Base-by-base conservation (phyloP, 2,888 invertebrate genomes). In the Steinernema scapterisci region DNA sequence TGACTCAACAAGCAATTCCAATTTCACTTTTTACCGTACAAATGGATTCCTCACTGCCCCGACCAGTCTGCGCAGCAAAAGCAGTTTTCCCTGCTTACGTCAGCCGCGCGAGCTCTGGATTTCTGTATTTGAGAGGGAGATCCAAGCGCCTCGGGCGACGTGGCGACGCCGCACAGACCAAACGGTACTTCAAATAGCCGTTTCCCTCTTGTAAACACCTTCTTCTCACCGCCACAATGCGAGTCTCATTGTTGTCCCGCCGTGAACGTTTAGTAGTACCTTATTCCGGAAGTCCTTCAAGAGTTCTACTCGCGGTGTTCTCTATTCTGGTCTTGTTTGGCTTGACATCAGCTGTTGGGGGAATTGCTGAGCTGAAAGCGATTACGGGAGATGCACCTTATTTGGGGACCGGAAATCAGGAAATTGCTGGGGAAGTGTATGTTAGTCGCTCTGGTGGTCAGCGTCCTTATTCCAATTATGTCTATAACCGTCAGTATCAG, bases 361-460 rank as follows among this genome's bases (percentile, higher is more conserved):
- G 80, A 6, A 73, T 80, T 11, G 78, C 82, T 19, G 81, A 80
- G 48, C n/a, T 80, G 45, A 80, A 80, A 31, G 73, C 78, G n/a
- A 72, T 80, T 5, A 82, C 81, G 31, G 81, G 81, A 21, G 82
- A 80, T 56, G 81, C 82, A 13, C 81, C 81, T 1, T 80, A 80
- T 52, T 44, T 82, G 31, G 81, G 81, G n/a, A 71, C 45, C 44
- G 81, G 81, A 44, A 80, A 80, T 54, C 82, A 80, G 19, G 81
- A 80, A 54, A 82, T 81, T 45, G 81, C 81, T 6, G 82, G 82
- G 1, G 81, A 80, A 74, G 21, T 25, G 9, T 63, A 63, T 63
- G 63, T 63, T n/a, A 38, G 63, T 25, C 48, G 48, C 19, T 48
- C 48, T n/a, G 25, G 31, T 1, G 63, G 27, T 31, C 11, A 5